These are phyloP conservation scores for Automeris io DNA, from an alignment of 2,888 invertebrate genomes.

Conservation along the genomic window DNA sequence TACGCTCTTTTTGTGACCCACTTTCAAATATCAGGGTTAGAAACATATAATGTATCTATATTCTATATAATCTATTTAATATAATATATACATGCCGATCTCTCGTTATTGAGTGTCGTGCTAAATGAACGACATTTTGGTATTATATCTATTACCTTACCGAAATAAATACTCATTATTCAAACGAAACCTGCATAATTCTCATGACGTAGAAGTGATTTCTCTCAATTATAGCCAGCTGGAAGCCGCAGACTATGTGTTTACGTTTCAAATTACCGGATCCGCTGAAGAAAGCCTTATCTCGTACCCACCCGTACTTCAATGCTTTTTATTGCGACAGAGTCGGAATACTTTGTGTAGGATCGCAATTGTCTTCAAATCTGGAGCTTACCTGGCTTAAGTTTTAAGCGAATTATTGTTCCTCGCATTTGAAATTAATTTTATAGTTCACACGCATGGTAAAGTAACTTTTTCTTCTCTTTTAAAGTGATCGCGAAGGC, in stretches of 20 bases:
- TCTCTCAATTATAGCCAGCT: conserved; percentile 14
- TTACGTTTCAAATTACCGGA: conserved; percentile 24
- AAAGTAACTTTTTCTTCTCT: too few species aligned
- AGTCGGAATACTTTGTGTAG: conserved; percentile 50
- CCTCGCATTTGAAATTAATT: too few species aligned
- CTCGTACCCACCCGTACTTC: conserved; percentile 45
- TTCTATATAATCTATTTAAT: too few species aligned
- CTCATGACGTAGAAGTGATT: not conserved
- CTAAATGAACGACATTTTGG: too few species aligned
- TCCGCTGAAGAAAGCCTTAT: conserved; percentile 44
- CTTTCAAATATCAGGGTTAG: too few species aligned
- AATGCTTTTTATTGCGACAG: conserved; percentile 51
- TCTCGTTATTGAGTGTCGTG: too few species aligned
- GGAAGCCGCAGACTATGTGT: conserved; percentile 8
- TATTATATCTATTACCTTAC: too few species aligned
- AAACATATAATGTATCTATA: too few species aligned
- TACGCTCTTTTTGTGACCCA: too few species aligned
- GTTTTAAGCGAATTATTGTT: conserved; percentile 15
- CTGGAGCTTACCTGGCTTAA: conserved; percentile 18
- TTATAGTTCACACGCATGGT: too few species aligned
- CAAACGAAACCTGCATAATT: not conserved
- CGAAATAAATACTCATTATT: not conserved
- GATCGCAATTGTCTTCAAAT: conserved; percentile 45
- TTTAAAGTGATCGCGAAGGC: too few species aligned
- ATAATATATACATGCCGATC: too few species aligned